Percentiles rank a stretch among this genome's conserved stretches.
Evolutionary conservation across 1,140 invertebrate species (phyloP).

Genomic region (Odontomachus brunneus): DNA sequence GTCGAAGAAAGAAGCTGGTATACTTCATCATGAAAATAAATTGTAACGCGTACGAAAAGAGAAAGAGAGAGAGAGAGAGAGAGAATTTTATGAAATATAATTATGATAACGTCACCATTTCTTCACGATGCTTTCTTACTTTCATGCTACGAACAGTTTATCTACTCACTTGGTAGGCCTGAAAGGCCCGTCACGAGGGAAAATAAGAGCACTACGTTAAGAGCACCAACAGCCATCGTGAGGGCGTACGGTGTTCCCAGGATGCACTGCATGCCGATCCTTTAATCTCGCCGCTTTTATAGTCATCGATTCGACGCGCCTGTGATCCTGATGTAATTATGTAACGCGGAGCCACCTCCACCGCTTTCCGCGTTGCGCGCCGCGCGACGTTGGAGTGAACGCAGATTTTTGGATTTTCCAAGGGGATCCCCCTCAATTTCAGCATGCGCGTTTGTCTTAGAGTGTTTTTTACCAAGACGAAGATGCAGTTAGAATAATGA

Average conservation of each 20-base stretch:
- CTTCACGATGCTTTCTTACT: not conserved
- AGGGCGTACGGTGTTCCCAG: constrained; percentile 36
- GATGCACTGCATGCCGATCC: constrained; percentile 69
- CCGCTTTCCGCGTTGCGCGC: constrained; percentile 5
- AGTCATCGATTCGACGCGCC: constrained; percentile 75
- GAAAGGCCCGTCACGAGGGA: constrained; percentile 50
- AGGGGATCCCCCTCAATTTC: constrained; percentile 30
- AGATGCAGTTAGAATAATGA: not conserved
- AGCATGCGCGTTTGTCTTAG: not conserved
- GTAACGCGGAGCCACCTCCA: constrained; percentile 70
- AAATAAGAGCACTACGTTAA: constrained; percentile 67
- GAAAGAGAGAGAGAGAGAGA: no score
- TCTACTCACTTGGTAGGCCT: constrained; percentile 66
- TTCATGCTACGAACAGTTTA: constrained; percentile 1
- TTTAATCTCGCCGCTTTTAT: constrained; percentile 82
- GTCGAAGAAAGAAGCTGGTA: not conserved
- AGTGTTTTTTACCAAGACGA: constrained; percentile 11
- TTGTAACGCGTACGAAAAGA: not conserved
- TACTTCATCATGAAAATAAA: not conserved
- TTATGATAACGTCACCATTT: not conserved
- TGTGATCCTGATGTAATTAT: constrained; percentile 77
- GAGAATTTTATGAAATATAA: constrained; percentile 1
- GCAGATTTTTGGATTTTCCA: constrained; percentile 63
- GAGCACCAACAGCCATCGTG: constrained; percentile 59
- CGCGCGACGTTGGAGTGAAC: not conserved